Percentiles rank a stretch among this genome's conserved stretches.
phyloP scores from a whole-genome alignment of 1,140 invertebrate genomes.

The Heliconius hewitsoni region DNA sequence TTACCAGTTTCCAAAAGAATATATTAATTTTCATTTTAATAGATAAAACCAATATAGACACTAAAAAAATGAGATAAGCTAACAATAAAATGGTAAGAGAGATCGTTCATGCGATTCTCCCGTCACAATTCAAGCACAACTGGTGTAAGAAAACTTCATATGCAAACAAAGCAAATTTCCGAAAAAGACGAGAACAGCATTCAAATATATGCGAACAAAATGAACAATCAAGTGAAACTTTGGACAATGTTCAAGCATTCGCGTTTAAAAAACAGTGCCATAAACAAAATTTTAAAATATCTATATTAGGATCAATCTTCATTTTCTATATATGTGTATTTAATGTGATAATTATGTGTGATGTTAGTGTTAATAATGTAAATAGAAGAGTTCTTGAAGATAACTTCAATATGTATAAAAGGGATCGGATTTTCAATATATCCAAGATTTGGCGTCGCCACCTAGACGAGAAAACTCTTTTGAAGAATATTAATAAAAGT shows the following conservation, averaged over 20 bases:
- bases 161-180: slow-evolving; percentile 53
- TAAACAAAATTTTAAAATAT: slow-evolving; percentile 25
- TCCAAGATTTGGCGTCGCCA: slow-evolving; percentile 32
- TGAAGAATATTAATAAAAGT: slow-evolving; percentile 44
- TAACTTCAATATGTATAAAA: slow-evolving; percentile 37
- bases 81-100: slow-evolving; percentile 69
- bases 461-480: slow-evolving; percentile 30
- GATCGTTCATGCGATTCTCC: slow-evolving; percentile 72
- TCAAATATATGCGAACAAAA: slow-evolving; percentile 29
- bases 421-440: slow-evolving; percentile 32
- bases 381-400: slow-evolving; percentile 53
- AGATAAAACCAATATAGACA: slow-evolving; percentile 44
- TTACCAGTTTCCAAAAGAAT: slow-evolving; percentile 5
- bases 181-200: slow-evolving; percentile 45
- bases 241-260: slow-evolving; percentile 75
- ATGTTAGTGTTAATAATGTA: slow-evolving; percentile 71
- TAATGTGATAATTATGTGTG: slow-evolving; percentile 77
- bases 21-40: background rate
- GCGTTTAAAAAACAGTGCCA: slow-evolving; percentile 59
- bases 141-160: slow-evolving; percentile 50
- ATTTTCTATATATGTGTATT: slow-evolving; percentile 65
- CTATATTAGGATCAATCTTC: slow-evolving; percentile 44
- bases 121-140: slow-evolving; percentile 46
- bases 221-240: slow-evolving; percentile 48
- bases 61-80: slow-evolving; percentile 64